A percentile compares a stretch with the other conserved stretches of the same genome.
Evolutionary conservation across 2,888 invertebrate genomes (phyloP).

Genomic region (Exocentrus adspersus): DNA sequence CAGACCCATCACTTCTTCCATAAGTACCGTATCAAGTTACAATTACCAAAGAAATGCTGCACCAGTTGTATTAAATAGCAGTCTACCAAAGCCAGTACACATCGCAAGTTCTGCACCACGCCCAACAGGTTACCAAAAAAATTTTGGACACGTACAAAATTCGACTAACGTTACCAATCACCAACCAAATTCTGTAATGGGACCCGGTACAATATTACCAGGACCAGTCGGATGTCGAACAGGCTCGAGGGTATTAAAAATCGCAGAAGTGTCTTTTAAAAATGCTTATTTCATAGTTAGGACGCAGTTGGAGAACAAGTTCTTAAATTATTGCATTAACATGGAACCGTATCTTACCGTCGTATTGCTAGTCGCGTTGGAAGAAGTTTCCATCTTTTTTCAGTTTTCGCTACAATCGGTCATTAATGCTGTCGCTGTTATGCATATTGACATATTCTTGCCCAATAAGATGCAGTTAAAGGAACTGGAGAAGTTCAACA

Average conservation of each 20-base stretch:
- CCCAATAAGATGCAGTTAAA: conserved; percentile 16
- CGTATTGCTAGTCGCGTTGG: neutral
- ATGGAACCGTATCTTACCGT: conserved; percentile 13
- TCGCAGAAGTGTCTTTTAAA: conserved; percentile 1
- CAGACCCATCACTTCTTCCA: neutral
- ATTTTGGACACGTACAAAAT: neutral
- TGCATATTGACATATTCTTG: conserved; percentile 16
- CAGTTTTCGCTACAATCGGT: neutral
- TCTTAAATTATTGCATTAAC: conserved; percentile 8
- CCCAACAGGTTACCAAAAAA: neutral
- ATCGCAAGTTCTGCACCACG: neutral
- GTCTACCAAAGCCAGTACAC: neutral
- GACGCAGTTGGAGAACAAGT: conserved; percentile 2
- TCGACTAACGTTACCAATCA: neutral
- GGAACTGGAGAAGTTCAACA: neutral
- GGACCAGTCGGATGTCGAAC: neutral
- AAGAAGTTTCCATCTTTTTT: conserved; percentile 17
- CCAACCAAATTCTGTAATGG: neutral
- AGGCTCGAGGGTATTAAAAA: neutral
- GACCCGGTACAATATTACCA: neutral
- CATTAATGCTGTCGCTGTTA: conserved; percentile 3
- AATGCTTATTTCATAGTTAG: conserved; percentile 4
- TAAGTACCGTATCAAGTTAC: neutral
- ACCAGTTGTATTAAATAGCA: neutral
- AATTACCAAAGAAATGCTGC: neutral